phyloP scores from a whole-genome alignment of 1,140 invertebrate species.

The Sinella curviseta region DNA sequence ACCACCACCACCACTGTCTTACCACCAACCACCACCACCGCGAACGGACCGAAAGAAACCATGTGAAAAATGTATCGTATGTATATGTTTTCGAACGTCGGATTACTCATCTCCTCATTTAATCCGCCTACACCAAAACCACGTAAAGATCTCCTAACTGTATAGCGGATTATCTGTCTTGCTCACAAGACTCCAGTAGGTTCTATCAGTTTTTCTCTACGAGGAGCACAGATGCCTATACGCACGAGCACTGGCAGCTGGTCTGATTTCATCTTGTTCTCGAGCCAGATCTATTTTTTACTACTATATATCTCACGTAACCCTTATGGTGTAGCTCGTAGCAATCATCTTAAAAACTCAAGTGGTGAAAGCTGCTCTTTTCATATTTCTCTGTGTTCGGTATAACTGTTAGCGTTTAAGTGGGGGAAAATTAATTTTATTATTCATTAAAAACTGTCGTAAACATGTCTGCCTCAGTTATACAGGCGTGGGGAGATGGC shows the following conservation, averaged over 20 bases:
- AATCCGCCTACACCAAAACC: constrained; percentile 21
- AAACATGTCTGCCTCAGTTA: constrained; percentile 40
- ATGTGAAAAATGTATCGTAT: neutral
- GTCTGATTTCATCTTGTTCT: constrained; percentile 15
- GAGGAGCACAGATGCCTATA: neutral
- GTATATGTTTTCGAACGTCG: neutral
- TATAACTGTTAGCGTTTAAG: neutral
- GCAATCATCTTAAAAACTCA: neutral
- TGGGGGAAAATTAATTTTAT: neutral
- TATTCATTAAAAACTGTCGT: neutral
- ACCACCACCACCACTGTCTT: neutral
- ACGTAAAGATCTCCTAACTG: neutral
- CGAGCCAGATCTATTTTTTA: constrained; percentile 25
- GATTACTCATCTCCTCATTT: constrained; percentile 26
- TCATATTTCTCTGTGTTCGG: neutral
- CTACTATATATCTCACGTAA: neutral
- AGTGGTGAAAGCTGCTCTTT: neutral
- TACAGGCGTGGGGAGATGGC: constrained; percentile 46
- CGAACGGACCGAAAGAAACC: neutral
- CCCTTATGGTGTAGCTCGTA: neutral
- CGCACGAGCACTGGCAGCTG: constrained; percentile 10
- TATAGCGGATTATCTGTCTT: no score
- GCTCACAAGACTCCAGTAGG: constrained; percentile 1
- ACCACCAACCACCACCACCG: neutral
- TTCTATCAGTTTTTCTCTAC: neutral